A percentile compares a stretch with the other conserved stretches of the same genome.
Evolutionary conservation across 2,797 vertebrate genomes (phyloP).

Genomic region (Lycodopsis pacificus): DNA sequence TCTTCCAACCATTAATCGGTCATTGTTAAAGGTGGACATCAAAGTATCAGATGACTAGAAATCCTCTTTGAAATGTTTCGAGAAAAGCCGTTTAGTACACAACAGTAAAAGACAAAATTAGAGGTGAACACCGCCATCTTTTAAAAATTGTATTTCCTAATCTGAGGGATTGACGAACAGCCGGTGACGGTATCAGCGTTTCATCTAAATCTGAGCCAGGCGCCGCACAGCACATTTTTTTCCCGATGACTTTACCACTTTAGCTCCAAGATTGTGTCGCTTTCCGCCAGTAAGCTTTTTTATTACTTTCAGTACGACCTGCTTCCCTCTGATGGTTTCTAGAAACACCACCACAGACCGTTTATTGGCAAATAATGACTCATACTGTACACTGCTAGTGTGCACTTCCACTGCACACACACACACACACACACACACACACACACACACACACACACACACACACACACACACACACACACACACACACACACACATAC

Average conservation of each 20-base stretch:
- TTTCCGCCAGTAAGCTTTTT: neutral
- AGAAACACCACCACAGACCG: neutral
- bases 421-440: too few relatives aligned
- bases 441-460: too few relatives aligned
- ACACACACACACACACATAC: too few relatives aligned
- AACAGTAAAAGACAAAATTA: neutral
- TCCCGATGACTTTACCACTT: too few relatives aligned
- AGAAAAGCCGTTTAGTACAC: neutral
- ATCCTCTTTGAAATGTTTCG: neutral
- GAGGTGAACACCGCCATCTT: neutral
- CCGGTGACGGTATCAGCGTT: neutral
- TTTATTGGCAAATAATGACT: conserved; percentile 18
- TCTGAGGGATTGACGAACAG: neutral
- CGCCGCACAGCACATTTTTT: too few relatives aligned
- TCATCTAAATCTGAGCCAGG: conserved; percentile 15
- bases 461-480: too few relatives aligned
- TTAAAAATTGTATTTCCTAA: neutral
- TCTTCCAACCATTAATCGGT: neutral
- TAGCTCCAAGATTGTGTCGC: conserved; percentile 6
- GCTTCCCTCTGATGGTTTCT: conserved; percentile 9
- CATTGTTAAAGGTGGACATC: neutral
- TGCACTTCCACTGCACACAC: neutral
- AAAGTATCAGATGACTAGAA: neutral
- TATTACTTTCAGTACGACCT: neutral
- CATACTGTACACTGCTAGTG: neutral